Evolutionary conservation across 1,140 invertebrate genomes (phyloP), one percentile per base, ranked within the genome.

Genomic region (Oedothorax gibbosus): DNA sequence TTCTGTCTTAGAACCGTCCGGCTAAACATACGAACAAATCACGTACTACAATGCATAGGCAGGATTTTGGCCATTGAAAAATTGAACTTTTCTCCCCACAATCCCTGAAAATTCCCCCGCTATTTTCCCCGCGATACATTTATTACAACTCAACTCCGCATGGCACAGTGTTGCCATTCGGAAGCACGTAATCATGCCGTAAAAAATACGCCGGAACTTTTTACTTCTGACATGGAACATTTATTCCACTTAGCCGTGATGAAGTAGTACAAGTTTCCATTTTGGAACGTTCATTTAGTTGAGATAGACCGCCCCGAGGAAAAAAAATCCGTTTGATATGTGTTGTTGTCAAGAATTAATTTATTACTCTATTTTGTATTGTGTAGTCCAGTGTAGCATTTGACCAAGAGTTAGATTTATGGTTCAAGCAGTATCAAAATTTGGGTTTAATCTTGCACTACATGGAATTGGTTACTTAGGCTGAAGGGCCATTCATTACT

Each of bases 241-340:
- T 79, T 68, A 79, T 79, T 56, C 64, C 77, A 79, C 50, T 79
- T 79, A 79, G 53, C 64, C 53, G 64, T 79, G 77, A 79, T 68
- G 51, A 68, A 79, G 77, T 68, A 68, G 77, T 56, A 79, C 64
- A 79, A 51, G 50, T 68, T 68, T 64, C 56, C 65, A 68, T 66
- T 64, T 54, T n/a, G 49, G 11, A 11, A 10, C 18, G 21, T 20
- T 75, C 72, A 65, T 51, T 77, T 77, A 53, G 35, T 11, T n/a
- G 54, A 64, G 15, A 77, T 50, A 77, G 54, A 21, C n/a, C 35
- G 69, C 9, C 20, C 49, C 60, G 21, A 50, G 56, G 35, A 64
- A 75, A 21, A 9, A 14, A 18, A 15, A 62, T 14, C 49, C 64
- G 57, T 68, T 79, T 66, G 9, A 68, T 50, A 68, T 79, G 35